Evolutionary conservation across 2,888 invertebrate species (phyloP), one percentile per base, ranked within the genome.

Genomic region (Pristionchus maxplancki): DNA sequence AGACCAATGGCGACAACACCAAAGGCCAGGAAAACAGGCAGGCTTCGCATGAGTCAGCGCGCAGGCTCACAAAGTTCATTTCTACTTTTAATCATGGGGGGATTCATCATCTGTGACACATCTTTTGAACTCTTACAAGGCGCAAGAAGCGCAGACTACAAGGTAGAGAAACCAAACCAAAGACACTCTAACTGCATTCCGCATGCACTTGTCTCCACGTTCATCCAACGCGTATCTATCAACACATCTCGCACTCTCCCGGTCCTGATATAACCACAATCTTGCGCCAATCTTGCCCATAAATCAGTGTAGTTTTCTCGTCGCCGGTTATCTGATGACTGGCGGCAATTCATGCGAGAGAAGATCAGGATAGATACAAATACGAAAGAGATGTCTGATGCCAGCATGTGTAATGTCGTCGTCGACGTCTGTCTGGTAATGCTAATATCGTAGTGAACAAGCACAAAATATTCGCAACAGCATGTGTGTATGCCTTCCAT

Each of bases 61-160:
- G 37, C 24, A 37, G 71, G 71, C 71, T 74, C 71, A n/a, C 71
- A 74, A 74, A 74, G 71, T 74, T 24, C 71, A 74, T 9, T 11
- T 40, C 71, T 40, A 74, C 71, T 74, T 74, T 64, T 74, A 74
- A 74, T 74, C 71, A 24, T 40, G 40, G 24, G 44, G 44, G 1
- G 67, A 67, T 28, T 74, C 64, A 64, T 64, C 64, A 28, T 31
- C 64, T 31, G 13, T 64, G 31, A 64, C 64, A 64, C 64, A 31
- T 31, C 40, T 37, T 74, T 37, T 20, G 71, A 37, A 37, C 37
- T 74, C 40, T 24, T 31, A 40, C 71, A 74, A 74, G 24, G 40
- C 40, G 3, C 24, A 74, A 48, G 8, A 1, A 2, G 78, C 5
- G 4, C 28, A 78, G 44, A 48, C 40, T 48, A 78, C 78, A 78